These are phyloP conservation scores for Saccostrea echinata DNA, from an alignment of 1,140 invertebrate genomes.

Conservation along the genomic window DNA sequence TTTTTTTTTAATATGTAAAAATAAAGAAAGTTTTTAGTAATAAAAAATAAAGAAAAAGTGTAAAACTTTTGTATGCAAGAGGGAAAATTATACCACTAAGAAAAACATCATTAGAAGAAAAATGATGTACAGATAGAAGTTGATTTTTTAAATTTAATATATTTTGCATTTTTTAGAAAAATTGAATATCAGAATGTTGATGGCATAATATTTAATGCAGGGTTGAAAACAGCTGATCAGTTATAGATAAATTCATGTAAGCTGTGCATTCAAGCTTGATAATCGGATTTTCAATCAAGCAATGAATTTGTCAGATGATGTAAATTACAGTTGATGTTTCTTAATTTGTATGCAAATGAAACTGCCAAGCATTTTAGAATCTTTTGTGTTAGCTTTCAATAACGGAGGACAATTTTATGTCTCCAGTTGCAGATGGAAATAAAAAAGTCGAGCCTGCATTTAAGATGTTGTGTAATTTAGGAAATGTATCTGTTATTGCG, in stretches of 20 bases:
- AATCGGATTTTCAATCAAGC: conserved; percentile 31
- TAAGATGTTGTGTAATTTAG: conserved; percentile 39
- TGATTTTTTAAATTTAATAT: no score
- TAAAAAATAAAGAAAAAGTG: no score
- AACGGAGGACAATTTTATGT: not conserved
- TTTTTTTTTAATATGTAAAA: no score
- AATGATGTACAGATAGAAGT: no score
- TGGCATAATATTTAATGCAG: no score
- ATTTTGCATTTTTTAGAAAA: no score
- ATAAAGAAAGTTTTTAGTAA: no score
- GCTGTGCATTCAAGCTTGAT: not conserved
- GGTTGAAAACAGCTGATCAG: not conserved
- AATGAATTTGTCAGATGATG: conserved; percentile 3
- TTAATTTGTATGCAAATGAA: conserved; percentile 29
- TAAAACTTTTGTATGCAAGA: no score
- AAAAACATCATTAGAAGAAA: no score
- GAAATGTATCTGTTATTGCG: conserved; percentile 27
- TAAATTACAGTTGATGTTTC: not conserved
- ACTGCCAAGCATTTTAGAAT: not conserved
- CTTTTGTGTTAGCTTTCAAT: conserved; percentile 8
- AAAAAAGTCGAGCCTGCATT: not conserved
- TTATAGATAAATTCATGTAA: not conserved
- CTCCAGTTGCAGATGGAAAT: conserved; percentile 9
- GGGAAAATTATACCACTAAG: no score
- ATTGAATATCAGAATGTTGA: no score